These are phyloP conservation scores for Corvus hawaiiensis DNA, from an alignment of 2,113 vertebrate genomes.

Conservation along the genomic window DNA sequence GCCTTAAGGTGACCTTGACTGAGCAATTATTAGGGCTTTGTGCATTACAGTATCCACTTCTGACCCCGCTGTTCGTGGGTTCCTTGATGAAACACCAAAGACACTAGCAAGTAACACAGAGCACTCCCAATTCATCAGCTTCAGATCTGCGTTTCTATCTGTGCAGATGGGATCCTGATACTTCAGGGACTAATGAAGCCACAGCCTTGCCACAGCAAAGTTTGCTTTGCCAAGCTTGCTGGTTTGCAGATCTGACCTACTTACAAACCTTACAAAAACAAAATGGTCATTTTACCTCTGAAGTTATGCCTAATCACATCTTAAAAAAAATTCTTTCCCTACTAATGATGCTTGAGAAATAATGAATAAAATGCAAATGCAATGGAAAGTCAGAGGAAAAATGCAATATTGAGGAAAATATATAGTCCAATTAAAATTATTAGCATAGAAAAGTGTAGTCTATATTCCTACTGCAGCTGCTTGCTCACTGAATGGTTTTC, in stretches of 20 bases:
- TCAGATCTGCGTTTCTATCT: neutral
- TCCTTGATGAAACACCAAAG: neutral
- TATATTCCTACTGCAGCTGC: slow-evolving; percentile 11
- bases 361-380: slow-evolving; percentile 49
- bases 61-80: neutral
- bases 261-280: slow-evolving; percentile 44
- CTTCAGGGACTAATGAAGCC: neutral
- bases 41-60: neutral
- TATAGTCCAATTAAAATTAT: slow-evolving; percentile 48
- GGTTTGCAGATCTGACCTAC: slow-evolving; percentile 36
- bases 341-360: slow-evolving; percentile 39
- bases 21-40: neutral
- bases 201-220: neutral
- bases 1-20: neutral
- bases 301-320: slow-evolving; percentile 24
- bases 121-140: neutral
- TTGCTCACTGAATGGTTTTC: neutral
- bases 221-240: neutral
- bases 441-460: slow-evolving; percentile 36
- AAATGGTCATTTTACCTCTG: slow-evolving; percentile 22
- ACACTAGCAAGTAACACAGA: neutral
- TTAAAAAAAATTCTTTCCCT: neutral
- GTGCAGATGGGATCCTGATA: neutral
- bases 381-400: neutral
- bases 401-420: slow-evolving; percentile 50